Conservation (phyloP, 2,797 vertebrate genomes). For the Ctenopoma kingsleyae region DNA sequence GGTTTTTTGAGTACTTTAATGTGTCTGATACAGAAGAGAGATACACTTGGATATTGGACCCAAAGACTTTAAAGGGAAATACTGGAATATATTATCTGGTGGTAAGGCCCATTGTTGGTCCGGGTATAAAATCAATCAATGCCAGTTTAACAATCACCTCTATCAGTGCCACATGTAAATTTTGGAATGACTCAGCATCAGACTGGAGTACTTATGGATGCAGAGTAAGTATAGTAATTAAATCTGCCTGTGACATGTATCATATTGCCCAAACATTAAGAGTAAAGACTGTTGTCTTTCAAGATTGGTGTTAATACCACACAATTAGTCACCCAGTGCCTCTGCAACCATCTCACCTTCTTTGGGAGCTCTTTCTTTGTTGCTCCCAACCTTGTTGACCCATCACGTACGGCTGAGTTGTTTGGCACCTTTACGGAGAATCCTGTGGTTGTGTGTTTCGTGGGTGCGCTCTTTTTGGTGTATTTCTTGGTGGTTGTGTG, state of each 20-base stretch:
- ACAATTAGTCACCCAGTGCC: conserved; percentile 85
- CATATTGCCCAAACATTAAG: not conserved
- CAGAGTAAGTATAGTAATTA: conserved; percentile 80
- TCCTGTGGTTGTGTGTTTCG: conserved; percentile 91
- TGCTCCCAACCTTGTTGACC: conserved; percentile 89
- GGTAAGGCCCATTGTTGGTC: conserved; percentile 82
- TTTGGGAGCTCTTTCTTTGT: conserved; percentile 94
- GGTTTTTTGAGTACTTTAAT: not conserved
- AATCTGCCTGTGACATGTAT: not conserved
- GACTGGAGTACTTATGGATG: conserved; percentile 89
- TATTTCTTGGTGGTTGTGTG: conserved; percentile 89
- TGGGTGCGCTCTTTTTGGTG: conserved; percentile 86
- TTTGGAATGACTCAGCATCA: conserved; percentile 86
- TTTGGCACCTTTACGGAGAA: conserved; percentile 92
- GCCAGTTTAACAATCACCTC: conserved; percentile 85
- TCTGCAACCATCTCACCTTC: conserved; percentile 93
- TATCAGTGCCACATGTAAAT: conserved; percentile 88
- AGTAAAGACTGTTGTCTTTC: not conserved
- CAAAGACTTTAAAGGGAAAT: conserved; percentile 79
- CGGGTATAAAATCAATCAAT: conserved; percentile 81
- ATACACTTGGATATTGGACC: conserved; percentile 90
- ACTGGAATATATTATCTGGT: conserved; percentile 87
- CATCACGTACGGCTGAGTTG: conserved; percentile 87
- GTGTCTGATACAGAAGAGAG: conserved; percentile 79
- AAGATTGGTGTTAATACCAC: conserved; percentile 89